Percentiles rank a stretch among this genome's conserved stretches.
These are phyloP conservation scores for Meghimatium bilineatum DNA, from an alignment of 2,888 invertebrate species.

Conservation along the genomic window DNA sequence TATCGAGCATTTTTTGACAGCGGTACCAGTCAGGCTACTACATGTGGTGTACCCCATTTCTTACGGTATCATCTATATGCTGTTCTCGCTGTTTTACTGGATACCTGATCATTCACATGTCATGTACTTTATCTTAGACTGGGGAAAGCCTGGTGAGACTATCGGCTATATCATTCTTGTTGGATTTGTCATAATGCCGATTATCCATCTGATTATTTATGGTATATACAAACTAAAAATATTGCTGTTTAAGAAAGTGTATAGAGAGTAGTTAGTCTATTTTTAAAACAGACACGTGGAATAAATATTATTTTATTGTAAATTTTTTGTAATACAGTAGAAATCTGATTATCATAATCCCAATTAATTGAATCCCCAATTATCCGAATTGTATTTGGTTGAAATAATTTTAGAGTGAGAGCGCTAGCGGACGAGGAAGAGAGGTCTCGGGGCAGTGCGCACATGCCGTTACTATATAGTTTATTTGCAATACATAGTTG, in stretches of 20 bases:
- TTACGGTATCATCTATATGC: conserved; percentile 65
- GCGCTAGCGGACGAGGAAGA: too few relatives aligned
- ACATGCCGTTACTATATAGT: too few relatives aligned
- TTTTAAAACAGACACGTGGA: too few relatives aligned
- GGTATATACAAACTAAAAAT: conserved; percentile 61
- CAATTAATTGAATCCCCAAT: too few relatives aligned
- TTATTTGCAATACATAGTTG: too few relatives aligned
- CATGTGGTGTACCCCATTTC: conserved; percentile 66
- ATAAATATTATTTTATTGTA: too few relatives aligned
- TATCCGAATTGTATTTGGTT: too few relatives aligned
- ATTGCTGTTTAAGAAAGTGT: conserved; percentile 32
- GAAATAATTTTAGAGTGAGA: too few relatives aligned
- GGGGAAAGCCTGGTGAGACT: conserved; percentile 66
- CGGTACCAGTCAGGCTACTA: conserved; percentile 65
- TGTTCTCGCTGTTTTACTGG: conserved; percentile 71
- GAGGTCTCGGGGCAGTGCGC: too few relatives aligned
- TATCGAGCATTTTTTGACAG: conserved; percentile 64
- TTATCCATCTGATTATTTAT: conserved; percentile 63
- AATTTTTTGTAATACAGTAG: too few relatives aligned
- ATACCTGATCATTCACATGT: conserved; percentile 64
- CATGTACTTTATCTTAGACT: conserved; percentile 73
- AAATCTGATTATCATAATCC: too few relatives aligned
- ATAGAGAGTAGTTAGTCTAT: too few relatives aligned
- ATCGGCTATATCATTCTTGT: conserved; percentile 56
- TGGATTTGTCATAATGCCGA: conserved; percentile 59